phyloP scores from a whole-genome alignment of 2,888 invertebrate species.

The Agrotis clavis region DNA sequence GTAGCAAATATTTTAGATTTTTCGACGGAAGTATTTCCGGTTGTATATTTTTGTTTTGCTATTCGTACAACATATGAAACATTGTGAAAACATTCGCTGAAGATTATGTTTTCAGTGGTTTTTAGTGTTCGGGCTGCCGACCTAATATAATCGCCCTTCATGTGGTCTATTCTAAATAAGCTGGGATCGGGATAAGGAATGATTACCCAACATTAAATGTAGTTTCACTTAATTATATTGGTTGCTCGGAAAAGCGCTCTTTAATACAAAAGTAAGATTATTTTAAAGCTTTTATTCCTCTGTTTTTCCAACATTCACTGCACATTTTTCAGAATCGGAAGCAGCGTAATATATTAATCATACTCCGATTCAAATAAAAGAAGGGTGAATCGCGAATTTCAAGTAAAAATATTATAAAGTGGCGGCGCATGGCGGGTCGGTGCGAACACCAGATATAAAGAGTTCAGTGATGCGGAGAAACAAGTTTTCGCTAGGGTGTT shows the following conservation, averaged over 20 bases:
- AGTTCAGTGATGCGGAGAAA: constrained; percentile 74
- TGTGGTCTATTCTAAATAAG: constrained; percentile 9
- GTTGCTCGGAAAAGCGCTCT: neutral
- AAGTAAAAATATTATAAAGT: constrained; percentile 64
- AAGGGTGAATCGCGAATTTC: constrained; percentile 36
- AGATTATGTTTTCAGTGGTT: constrained; percentile 9
- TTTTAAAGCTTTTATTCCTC: neutral
- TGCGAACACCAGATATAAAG: constrained; percentile 72
- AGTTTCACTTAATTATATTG: constrained; percentile 1
- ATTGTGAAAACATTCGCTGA: constrained; percentile 15
- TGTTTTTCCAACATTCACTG: constrained; percentile 17
- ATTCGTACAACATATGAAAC: neutral
- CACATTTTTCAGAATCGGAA: constrained; percentile 31
- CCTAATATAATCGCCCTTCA: constrained; percentile 25
- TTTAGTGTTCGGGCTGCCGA: constrained; percentile 15
- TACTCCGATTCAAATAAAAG: constrained; percentile 41
- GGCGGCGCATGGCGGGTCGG: constrained; percentile 51
- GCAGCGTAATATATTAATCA: constrained; percentile 42
- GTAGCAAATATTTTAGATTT: constrained; percentile 40
- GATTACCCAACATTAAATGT: constrained; percentile 12
- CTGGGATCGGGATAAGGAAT: constrained; percentile 10
- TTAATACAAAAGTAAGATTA: neutral
- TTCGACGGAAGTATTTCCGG: neutral
- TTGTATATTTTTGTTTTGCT: constrained; percentile 4
- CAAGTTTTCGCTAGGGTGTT: constrained; percentile 70